Percentiles rank a stretch among this genome's conserved stretches.
Evolutionary conservation across 2,797 vertebrate genomes (phyloP).

Genomic region (Tinamus major): DNA sequence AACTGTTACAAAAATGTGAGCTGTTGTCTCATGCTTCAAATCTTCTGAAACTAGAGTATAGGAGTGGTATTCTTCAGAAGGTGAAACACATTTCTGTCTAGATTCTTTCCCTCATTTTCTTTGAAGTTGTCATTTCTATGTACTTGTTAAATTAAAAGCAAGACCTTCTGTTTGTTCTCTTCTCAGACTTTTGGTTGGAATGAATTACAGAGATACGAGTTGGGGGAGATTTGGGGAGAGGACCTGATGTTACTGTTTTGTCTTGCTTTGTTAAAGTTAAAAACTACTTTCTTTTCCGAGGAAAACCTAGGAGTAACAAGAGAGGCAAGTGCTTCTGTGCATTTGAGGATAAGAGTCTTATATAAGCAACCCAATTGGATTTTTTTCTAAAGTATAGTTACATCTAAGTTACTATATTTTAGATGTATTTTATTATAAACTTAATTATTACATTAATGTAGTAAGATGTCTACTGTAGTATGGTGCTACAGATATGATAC

Average conservation of each 20-base stretch:
- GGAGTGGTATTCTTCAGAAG: background rate
- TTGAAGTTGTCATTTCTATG: rapidly evolving
- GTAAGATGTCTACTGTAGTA: no score
- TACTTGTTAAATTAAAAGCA: background rate
- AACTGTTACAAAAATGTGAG: rapidly evolving
- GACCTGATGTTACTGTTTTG: background rate
- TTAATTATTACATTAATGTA: no score
- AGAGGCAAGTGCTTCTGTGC: background rate
- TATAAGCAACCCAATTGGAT: background rate
- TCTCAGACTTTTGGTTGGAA: background rate
- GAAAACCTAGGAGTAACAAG: rapidly evolving
- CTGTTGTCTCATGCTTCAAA: rapidly evolving
- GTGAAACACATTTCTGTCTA: background rate
- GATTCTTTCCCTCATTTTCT: rapidly evolving
- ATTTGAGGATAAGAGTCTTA: background rate
- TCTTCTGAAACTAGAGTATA: background rate
- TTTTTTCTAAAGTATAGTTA: rapidly evolving
- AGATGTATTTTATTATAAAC: no score
- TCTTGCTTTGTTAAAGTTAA: background rate
- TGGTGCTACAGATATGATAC: no score
- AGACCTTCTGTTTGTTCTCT: background rate
- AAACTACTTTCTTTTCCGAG: rapidly evolving
- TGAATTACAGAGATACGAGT: background rate
- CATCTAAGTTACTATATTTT: background rate
- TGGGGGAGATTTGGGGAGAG: no score